These are phyloP conservation scores for Lagria hirta DNA, from an alignment of 2,888 invertebrate genomes.

Conservation along the genomic window DNA sequence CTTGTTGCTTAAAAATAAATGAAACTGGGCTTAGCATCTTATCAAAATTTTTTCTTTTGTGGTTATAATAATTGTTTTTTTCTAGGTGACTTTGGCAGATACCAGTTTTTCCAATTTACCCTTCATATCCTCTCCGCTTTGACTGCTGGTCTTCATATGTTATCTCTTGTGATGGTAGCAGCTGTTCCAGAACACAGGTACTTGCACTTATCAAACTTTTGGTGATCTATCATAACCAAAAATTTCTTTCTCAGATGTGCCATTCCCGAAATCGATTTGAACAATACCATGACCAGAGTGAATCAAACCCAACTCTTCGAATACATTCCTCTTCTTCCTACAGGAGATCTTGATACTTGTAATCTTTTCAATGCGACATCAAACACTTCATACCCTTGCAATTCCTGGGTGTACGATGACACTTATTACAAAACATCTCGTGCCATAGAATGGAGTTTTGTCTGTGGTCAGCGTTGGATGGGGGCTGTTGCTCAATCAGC, in stretches of 20 bases:
- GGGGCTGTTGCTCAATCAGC: slow-evolving; percentile 75
- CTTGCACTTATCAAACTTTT: slow-evolving; percentile 13
- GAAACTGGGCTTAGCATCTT: no score
- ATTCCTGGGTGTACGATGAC: slow-evolving; percentile 70
- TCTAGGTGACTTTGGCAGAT: slow-evolving; percentile 77
- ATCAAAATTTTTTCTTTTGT: no score
- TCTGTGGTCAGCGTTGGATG: slow-evolving; percentile 78
- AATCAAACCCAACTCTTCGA: slow-evolving; percentile 58
- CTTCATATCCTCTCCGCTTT: slow-evolving; percentile 76
- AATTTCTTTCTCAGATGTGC: slow-evolving; percentile 58
- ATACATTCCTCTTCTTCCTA: slow-evolving; percentile 59
- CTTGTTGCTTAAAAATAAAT: no score
- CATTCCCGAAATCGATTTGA: slow-evolving; percentile 60
- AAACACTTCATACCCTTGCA: slow-evolving; percentile 53
- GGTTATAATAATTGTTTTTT: slow-evolving; percentile 23
- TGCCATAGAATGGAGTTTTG: slow-evolving; percentile 80
- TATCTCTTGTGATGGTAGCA: slow-evolving; percentile 77
- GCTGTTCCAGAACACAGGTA: slow-evolving; percentile 73
- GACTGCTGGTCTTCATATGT: slow-evolving; percentile 81
- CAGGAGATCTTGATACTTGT: slow-evolving; percentile 67
- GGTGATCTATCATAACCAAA: background rate
- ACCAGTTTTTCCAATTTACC: slow-evolving; percentile 76
- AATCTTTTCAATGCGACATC: slow-evolving; percentile 53
- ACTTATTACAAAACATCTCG: slow-evolving; percentile 73
- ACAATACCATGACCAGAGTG: slow-evolving; percentile 51